phyloP scores from a whole-genome alignment of 2,113 vertebrate species.

The Lynx canadensis region DNA sequence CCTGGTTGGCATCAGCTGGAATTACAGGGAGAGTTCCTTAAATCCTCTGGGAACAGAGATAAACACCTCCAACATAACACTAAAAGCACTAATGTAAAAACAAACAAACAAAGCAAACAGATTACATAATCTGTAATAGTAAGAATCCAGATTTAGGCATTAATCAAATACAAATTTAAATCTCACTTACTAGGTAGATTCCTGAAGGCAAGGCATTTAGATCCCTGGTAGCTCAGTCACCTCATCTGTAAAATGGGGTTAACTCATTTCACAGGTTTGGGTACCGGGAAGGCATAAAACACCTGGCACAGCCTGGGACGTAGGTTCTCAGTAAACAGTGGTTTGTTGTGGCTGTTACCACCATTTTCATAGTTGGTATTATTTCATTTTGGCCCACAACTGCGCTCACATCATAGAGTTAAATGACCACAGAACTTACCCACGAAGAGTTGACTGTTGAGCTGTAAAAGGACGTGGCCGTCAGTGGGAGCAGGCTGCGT shows the following conservation, averaged over 20 bases:
- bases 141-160: neutral
- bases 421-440: constrained; percentile 84
- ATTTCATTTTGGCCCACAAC: neutral
- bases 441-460: constrained; percentile 97
- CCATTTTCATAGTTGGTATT: neutral
- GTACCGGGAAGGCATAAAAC: neutral
- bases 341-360: neutral
- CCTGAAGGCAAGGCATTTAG: neutral
- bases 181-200: neutral
- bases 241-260: neutral
- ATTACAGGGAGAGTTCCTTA: neutral
- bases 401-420: too few relatives aligned
- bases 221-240: neutral
- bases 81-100: neutral
- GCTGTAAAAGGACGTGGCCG: constrained; percentile 93
- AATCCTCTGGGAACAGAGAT: neutral
- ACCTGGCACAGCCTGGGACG: neutral
- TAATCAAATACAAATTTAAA: neutral
- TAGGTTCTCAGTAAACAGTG: neutral
- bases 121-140: neutral
- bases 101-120: neutral
- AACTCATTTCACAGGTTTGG: neutral
- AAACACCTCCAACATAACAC: neutral
- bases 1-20: neutral
- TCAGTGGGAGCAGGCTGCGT: constrained; percentile 88